Percentiles rank a stretch among this genome's conserved stretches.
Conservation (phyloP, 1,140 invertebrate species). For the Zaprionus gabonicus region DNA sequence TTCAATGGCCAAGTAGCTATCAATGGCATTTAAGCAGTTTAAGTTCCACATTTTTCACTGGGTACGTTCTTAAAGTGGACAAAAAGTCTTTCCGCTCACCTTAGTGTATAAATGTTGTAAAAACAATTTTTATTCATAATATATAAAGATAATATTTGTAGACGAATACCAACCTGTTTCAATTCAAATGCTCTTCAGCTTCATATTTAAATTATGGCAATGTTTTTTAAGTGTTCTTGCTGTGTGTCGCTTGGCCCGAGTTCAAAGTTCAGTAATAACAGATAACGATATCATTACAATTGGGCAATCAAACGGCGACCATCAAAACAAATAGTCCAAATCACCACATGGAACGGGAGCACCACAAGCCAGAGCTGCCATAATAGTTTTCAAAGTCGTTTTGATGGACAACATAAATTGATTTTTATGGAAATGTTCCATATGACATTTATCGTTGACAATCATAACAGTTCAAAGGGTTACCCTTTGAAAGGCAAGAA, state of each 20-base stretch:
- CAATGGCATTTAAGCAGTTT: too few species aligned
- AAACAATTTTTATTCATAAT: neutral
- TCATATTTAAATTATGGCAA: constrained; percentile 5
- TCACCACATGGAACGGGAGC: constrained; percentile 16
- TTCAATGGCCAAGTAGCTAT: too few species aligned
- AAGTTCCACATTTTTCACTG: too few species aligned
- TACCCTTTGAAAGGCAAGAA: neutral
- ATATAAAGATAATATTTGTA: neutral
- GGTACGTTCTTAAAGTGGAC: too few species aligned
- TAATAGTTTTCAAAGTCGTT: constrained; percentile 61
- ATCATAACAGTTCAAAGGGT: neutral
- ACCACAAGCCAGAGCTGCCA: constrained; percentile 36
- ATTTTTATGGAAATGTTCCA: constrained; percentile 58
- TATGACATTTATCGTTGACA: constrained; percentile 37
- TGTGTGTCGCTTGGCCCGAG: constrained; percentile 50
- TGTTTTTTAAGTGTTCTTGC: constrained; percentile 2
- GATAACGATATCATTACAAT: constrained; percentile 71
- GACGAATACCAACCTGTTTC: neutral
- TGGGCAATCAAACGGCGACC: constrained; percentile 41
- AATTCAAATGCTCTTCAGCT: neutral
- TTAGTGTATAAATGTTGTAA: too few species aligned
- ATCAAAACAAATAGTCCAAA: constrained; percentile 29
- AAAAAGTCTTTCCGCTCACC: too few species aligned
- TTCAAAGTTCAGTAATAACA: constrained; percentile 48
- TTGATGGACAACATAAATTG: constrained; percentile 61